These are phyloP conservation scores for Callitettix versicolor DNA, from an alignment of 1,140 invertebrate species.

Conservation along the genomic window DNA sequence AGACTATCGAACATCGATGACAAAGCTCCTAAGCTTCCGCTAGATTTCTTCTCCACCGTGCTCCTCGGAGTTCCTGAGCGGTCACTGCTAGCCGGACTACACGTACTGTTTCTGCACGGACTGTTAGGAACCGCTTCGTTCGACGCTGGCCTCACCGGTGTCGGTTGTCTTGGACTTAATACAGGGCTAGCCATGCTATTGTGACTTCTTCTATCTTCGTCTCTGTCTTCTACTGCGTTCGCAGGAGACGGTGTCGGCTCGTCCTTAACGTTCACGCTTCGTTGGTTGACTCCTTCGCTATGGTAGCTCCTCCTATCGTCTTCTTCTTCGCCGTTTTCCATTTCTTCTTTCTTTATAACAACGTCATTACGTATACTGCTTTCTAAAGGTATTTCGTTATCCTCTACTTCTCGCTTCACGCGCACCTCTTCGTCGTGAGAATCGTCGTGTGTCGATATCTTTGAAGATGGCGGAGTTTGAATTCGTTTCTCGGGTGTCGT, in stretches of 20 bases:
- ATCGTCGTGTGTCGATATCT: slow-evolving; percentile 26
- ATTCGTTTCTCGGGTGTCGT: slow-evolving; percentile 61
- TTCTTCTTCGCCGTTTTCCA: slow-evolving; percentile 43
- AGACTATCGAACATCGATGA: slow-evolving; percentile 84
- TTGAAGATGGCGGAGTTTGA: slow-evolving; percentile 36
- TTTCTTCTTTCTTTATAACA: slow-evolving; percentile 31
- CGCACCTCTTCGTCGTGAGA: slow-evolving; percentile 32
- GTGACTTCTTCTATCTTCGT: slow-evolving; percentile 32
- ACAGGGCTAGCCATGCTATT: slow-evolving; percentile 24
- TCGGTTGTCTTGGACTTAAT: slow-evolving; percentile 31
- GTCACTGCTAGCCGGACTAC: slow-evolving; percentile 60
- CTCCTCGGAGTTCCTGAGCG: slow-evolving; percentile 56
- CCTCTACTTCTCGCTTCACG: slow-evolving; percentile 43
- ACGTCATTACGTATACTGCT: slow-evolving; percentile 13
- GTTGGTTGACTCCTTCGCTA: slow-evolving; percentile 30
- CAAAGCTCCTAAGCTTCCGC: slow-evolving; percentile 63
- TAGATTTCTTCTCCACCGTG: slow-evolving; percentile 56
- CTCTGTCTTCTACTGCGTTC: slow-evolving; percentile 32
- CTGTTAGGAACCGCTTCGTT: slow-evolving; percentile 36
- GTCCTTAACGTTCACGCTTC: slow-evolving; percentile 25
- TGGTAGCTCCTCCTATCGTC: slow-evolving; percentile 39
- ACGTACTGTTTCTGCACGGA: slow-evolving; percentile 47
- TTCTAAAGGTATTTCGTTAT: slow-evolving; percentile 32
- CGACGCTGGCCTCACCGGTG: slow-evolving; percentile 43
- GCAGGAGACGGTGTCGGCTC: slow-evolving; percentile 26